phyloP scores from a whole-genome alignment of 92 coral and sea anemone genomes.

The Desmophyllum pertusum region DNA sequence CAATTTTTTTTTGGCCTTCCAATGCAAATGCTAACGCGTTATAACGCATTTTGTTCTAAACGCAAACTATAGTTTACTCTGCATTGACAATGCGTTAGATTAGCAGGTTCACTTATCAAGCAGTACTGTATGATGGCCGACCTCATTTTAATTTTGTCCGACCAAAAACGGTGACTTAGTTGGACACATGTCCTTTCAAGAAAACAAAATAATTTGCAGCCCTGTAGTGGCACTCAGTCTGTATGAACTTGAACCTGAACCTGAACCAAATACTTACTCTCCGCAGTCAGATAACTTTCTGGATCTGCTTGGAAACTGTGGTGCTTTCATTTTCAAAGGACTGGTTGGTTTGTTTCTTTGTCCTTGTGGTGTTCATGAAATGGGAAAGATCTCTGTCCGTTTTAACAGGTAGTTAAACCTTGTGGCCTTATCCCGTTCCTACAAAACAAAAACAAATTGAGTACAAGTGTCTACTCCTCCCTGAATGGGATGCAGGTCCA shows the following conservation, averaged over 20 bases:
- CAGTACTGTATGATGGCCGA: no score
- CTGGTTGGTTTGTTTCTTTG: constrained; percentile 91
- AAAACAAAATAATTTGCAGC: no score
- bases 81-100: no score
- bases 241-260: not conserved
- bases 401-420: constrained; percentile 90
- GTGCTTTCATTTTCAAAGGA: constrained; percentile 95
- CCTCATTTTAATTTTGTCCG: no score
- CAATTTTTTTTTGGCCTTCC: no score
- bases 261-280: constrained; percentile 75
- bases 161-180: no score
- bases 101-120: no score
- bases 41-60: no score
- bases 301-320: constrained; percentile 81
- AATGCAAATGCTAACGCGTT: no score
- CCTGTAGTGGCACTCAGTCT: not conserved
- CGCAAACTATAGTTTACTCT: no score
- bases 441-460: not conserved
- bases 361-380: constrained; percentile 92
- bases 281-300: constrained; percentile 94
- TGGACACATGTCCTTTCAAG: not conserved
- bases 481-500: no score
- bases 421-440: constrained; percentile 95
- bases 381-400: constrained; percentile 97
- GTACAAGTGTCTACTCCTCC: no score